phyloP scores from a whole-genome alignment of 2,888 invertebrate species.

The Cotesia congregata region DNA sequence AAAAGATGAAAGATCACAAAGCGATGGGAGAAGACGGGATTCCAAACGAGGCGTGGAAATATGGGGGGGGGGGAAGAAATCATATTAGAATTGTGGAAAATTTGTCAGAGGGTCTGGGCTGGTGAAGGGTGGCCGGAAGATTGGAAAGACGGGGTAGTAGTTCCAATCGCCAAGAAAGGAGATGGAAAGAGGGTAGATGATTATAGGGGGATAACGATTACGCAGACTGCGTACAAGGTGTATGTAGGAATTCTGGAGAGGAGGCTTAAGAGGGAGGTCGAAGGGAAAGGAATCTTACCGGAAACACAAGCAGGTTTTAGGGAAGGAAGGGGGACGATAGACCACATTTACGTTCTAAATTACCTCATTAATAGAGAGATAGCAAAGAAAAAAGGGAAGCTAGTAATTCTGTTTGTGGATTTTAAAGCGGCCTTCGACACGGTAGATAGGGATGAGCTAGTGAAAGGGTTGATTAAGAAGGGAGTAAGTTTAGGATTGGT shows the following conservation, averaged over 20 bases:
- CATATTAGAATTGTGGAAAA: no score
- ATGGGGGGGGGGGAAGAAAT: no score
- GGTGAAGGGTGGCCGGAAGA: neutral
- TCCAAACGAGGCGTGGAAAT: no score
- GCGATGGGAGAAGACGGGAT: no score
- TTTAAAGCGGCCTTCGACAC: neutral
- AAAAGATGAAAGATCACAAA: no score
- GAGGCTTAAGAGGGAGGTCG: no score
- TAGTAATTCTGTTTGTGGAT: slow-evolving; percentile 11
- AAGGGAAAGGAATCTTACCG: no score
- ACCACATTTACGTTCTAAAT: slow-evolving; percentile 7
- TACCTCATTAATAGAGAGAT: slow-evolving; percentile 17
- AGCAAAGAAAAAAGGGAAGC: neutral
- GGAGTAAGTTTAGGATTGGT: neutral
- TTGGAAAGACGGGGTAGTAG: neutral
- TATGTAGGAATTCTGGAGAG: no score
- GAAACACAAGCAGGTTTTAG: neutral
- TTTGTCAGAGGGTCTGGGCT: neutral
- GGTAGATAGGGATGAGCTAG: neutral
- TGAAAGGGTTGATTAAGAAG: neutral
- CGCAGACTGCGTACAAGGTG: no score
- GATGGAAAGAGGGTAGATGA: neutral
- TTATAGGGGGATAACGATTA: neutral
- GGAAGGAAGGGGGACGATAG: neutral
- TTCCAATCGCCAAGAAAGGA: neutral